A percentile compares a stretch with the other conserved stretches of the same genome.
phyloP scores from a whole-genome alignment of 2,888 invertebrate genomes.

The Caenorhabditis sp. region DNA sequence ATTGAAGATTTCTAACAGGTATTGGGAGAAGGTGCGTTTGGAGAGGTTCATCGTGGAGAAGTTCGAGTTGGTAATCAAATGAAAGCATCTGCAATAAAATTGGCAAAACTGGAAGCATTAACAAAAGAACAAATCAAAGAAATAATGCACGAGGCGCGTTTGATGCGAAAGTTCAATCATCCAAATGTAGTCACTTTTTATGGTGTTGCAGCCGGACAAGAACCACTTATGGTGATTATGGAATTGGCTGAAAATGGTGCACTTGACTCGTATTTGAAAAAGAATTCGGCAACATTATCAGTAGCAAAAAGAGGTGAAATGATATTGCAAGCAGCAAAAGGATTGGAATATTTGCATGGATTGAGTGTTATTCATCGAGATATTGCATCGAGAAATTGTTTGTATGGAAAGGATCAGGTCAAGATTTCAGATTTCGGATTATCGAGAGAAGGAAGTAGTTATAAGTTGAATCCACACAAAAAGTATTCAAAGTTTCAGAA shows the following conservation, averaged over 20 bases:
- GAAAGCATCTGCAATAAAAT: constrained; percentile 26
- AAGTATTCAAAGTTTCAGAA: constrained; percentile 9
- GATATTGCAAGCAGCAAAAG: constrained; percentile 51
- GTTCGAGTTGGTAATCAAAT: constrained; percentile 20
- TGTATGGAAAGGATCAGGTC: constrained; percentile 43
- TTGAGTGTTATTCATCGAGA: constrained; percentile 41
- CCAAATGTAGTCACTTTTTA: constrained; percentile 55
- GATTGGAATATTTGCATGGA: constrained; percentile 54
- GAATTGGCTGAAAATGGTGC: constrained; percentile 53
- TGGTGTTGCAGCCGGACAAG: constrained; percentile 56
- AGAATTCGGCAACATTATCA: constrained; percentile 31
- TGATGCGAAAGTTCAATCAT: constrained; percentile 56
- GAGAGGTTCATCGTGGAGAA: constrained; percentile 55
- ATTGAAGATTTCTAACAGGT: too few species aligned
- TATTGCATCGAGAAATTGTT: constrained; percentile 48
- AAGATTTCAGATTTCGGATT: constrained; percentile 52
- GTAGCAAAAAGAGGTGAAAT: constrained; percentile 47
- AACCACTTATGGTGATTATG: constrained; percentile 61
- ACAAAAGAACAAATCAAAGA: constrained; percentile 60
- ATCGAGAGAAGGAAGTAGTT: constrained; percentile 32
- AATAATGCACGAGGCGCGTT: constrained; percentile 58
- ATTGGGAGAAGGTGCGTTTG: constrained; percentile 63
- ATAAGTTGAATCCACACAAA: constrained; percentile 32
- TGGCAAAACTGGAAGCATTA: constrained; percentile 51
- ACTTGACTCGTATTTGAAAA: constrained; percentile 53